Conservation (phyloP, 2,888 invertebrate species). For the Euzophera pinguis region DNA sequence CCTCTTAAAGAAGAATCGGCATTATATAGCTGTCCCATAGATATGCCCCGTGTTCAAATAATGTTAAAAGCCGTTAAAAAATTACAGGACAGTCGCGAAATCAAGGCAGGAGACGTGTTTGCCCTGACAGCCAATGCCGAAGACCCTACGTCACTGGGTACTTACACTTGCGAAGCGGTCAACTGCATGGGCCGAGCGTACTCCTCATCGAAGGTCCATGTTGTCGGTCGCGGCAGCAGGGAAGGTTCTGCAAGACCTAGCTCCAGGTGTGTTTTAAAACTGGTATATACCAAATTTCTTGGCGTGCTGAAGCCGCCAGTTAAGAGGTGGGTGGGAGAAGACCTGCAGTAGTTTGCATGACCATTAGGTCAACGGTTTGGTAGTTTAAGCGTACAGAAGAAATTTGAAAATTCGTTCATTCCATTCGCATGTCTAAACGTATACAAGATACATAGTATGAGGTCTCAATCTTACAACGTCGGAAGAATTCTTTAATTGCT, state of each 20-base stretch:
- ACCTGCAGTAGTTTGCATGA: too few species aligned
- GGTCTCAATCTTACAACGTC: too few species aligned
- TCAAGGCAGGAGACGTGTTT: conserved; percentile 93
- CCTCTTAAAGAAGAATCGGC: too few species aligned
- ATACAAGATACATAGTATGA: too few species aligned
- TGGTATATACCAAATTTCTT: too few species aligned
- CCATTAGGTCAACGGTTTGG: too few species aligned
- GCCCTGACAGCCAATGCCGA: conserved; percentile 91
- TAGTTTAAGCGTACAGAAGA: too few species aligned
- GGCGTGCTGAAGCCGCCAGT: too few species aligned
- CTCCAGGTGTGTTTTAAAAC: conserved; percentile 79
- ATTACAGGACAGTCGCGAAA: conserved; percentile 90
- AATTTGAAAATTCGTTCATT: too few species aligned
- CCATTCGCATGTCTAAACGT: too few species aligned
- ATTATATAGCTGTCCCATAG: too few species aligned
- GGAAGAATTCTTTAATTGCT: not conserved
- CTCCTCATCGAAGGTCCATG: conserved; percentile 91
- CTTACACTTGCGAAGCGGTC: conserved; percentile 92
- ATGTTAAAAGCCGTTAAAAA: not conserved
- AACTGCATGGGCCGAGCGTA: conserved; percentile 93
- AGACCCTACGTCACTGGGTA: conserved; percentile 92
- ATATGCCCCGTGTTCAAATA: not conserved
- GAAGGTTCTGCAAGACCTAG: conserved; percentile 85
- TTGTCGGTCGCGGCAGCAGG: conserved; percentile 85
- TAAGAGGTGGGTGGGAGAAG: too few species aligned